Evolutionary conservation across 2,113 vertebrate species (phyloP).

Genomic region (Archocentrus centrarchus): DNA sequence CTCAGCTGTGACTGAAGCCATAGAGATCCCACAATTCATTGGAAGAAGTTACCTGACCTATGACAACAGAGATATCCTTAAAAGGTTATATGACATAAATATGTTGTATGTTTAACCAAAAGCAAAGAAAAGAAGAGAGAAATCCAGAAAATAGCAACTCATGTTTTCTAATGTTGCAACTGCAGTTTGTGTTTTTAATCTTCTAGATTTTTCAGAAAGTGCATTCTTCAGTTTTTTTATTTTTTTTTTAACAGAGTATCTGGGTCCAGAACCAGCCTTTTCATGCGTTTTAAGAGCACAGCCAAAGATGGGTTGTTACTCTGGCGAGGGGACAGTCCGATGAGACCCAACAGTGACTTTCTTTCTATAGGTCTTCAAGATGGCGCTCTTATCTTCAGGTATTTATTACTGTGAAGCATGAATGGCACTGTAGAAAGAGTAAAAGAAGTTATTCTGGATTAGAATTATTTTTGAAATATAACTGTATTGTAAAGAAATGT

Average conservation of each 20-base stretch:
- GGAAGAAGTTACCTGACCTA: slow-evolving; percentile 95
- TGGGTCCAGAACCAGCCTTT: slow-evolving; percentile 89
- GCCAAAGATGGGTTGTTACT: slow-evolving; percentile 90
- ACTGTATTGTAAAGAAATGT: not conserved
- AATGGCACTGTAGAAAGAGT: not conserved
- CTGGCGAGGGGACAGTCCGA: slow-evolving; percentile 92
- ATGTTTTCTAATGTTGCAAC: too few relatives aligned
- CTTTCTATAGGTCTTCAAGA: slow-evolving; percentile 92
- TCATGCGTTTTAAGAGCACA: slow-evolving; percentile 95
- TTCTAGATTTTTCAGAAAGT: not conserved
- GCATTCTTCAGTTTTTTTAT: not conserved
- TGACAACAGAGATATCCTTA: slow-evolving; percentile 90
- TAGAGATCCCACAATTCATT: slow-evolving; percentile 97
- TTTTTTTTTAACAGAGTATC: slow-evolving; percentile 82
- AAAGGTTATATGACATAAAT: slow-evolving; percentile 81
- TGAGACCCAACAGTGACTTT: slow-evolving; percentile 92
- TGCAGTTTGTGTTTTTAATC: not conserved
- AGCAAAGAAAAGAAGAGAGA: not conserved
- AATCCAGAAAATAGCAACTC: too few relatives aligned
- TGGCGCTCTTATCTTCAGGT: slow-evolving; percentile 92
- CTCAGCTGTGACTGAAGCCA: slow-evolving; percentile 91
- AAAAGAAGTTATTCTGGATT: not conserved
- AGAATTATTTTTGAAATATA: not conserved
- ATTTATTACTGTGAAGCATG: not conserved
- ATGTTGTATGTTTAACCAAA: not conserved